A percentile compares a stretch with the other conserved stretches of the same genome.
Evolutionary conservation across 2,113 vertebrate genomes (phyloP).

Genomic region (Microtus ochrogaster): DNA sequence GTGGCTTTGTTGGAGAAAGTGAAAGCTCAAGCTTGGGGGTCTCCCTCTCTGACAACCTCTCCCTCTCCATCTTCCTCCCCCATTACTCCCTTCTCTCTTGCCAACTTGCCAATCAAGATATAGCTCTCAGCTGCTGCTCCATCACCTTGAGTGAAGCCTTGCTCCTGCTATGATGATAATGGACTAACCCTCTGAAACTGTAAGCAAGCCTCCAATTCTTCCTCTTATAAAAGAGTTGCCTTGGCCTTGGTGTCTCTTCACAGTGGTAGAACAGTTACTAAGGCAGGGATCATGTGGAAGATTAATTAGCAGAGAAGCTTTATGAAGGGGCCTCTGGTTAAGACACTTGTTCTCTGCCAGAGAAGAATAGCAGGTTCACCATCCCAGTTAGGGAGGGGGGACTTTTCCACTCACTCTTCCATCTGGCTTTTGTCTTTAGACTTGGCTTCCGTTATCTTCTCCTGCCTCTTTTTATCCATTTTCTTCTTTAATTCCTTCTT

Average conservation of each 20-base stretch:
- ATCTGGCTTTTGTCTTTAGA: conserved; percentile 96
- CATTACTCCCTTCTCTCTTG: not conserved
- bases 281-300: not conserved
- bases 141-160: not conserved
- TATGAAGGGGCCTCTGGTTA: not conserved
- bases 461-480: conserved; percentile 98
- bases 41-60: not conserved
- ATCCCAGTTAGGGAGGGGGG: not conserved
- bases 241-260: not conserved
- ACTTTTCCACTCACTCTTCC: conserved; percentile 92
- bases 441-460: conserved; percentile 97
- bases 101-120: not conserved
- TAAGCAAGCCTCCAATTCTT: not conserved
- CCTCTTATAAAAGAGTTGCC: not conserved
- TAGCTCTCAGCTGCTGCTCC: not conserved
- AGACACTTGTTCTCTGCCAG: not conserved
- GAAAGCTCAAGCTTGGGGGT: not conserved
- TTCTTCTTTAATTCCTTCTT: conserved; percentile 98
- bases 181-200: not conserved
- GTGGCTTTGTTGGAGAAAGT: not conserved
- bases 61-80: not conserved
- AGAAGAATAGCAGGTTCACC: not conserved
- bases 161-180: not conserved
- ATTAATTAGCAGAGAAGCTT: conserved; percentile 9
- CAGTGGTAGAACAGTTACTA: not conserved